A percentile compares a stretch with the other conserved stretches of the same genome.
Conservation (phyloP, 1,140 invertebrate genomes). For the Pachyrhynchus sulphureomaculatus region DNA sequence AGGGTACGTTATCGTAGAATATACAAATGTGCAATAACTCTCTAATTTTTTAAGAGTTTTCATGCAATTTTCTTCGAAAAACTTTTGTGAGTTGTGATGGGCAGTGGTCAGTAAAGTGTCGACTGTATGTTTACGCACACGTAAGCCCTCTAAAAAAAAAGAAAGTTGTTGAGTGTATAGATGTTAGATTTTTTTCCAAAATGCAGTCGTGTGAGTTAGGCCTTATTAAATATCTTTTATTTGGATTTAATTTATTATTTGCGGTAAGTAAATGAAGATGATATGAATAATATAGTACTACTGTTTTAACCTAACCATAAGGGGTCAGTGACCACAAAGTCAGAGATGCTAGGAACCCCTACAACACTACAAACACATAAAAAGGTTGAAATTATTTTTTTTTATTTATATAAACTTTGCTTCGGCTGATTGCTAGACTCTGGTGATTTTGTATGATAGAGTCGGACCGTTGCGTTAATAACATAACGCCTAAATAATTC, state of each 20-base stretch:
- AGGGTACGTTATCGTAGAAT: background rate
- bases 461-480: too few relatives aligned
- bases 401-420: too few relatives aligned
- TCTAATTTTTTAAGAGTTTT: background rate
- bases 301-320: background rate
- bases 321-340: background rate
- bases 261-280: slow-evolving; percentile 58
- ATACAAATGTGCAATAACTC: background rate
- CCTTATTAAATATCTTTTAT: slow-evolving; percentile 70
- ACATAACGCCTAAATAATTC: too few relatives aligned
- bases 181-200: background rate
- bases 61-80: background rate
- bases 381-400: too few relatives aligned
- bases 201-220: slow-evolving; percentile 64
- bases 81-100: background rate
- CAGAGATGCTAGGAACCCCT: too few relatives aligned
- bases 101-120: background rate
- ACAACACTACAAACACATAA: too few relatives aligned
- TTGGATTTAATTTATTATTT: slow-evolving; percentile 72
- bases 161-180: background rate
- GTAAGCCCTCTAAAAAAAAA: background rate
- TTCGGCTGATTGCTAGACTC: too few relatives aligned
- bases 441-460: too few relatives aligned
- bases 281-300: background rate
- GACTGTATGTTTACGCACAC: background rate